Base-by-base conservation (phyloP, 2,888 invertebrate genomes). In the Ceraclea dissimilis region DNA sequence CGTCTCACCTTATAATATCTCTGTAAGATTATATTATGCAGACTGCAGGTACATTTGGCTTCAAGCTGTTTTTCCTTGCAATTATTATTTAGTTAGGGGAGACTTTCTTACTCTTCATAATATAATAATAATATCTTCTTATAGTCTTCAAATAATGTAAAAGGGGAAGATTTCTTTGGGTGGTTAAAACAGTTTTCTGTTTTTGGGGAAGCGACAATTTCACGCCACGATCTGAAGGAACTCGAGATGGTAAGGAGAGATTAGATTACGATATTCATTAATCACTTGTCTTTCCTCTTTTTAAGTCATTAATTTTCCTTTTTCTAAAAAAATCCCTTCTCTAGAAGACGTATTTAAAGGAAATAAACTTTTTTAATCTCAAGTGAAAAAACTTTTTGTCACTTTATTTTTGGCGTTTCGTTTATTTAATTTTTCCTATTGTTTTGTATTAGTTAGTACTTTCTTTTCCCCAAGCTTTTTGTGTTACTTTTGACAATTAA, bases 81-180 rank as follows among this genome's bases (percentile, higher is more conserved):
- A 49, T 49, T 49, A 49, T 49, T 49, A 49, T 26, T 26, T 22
- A n/a, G 49, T 26, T 49, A 49, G 49, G 49, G 49, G 49, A 49
- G 20, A 26, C 8, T 49, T 20, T 26, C 26, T n/a, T n/a, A n/a
- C n/a, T 26, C 49, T 11, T 26, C 49, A 26, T 26, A 22, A 8
- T 26, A 26, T 26, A 26, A 10, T 26, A 26, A 26, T 26, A 26
- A 26, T 26, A 26, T 26, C 26, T 26, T n/a, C n/a, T n/a, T n/a
- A n/a, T 26, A 26, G 26, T 26, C 26, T 26, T 26, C 26, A 26
- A 26, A n/a, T n/a, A n/a, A 26, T 26, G 26, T 26, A 26, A 46
- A 19, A 46, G 46, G 46, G 46, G 46, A 46, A 46, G 20, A 4
- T 46, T 11, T 46, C 46, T 46, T 19, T 2, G 46, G 5, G 39